phyloP scores from a whole-genome alignment of 2,113 vertebrate species.

The Gallinago paraguaiae region DNA sequence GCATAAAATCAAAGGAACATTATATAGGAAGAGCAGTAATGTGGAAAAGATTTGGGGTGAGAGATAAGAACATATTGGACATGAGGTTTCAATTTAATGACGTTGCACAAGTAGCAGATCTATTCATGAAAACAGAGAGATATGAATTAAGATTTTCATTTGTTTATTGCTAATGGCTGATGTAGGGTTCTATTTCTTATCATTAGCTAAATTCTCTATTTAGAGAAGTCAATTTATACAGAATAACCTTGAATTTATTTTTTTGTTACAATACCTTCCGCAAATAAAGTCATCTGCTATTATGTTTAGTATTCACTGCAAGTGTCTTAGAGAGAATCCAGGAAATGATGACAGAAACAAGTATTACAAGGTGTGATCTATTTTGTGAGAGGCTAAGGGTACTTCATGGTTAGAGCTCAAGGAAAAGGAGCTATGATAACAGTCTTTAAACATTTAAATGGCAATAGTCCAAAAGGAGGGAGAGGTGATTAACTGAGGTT shows the following conservation, averaged over 20 bases:
- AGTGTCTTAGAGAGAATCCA: not conserved
- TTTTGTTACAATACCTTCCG: not conserved
- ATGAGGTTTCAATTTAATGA: conserved; percentile 48
- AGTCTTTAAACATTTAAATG: conserved; percentile 25
- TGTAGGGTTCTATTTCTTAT: not conserved
- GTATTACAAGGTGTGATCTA: conserved; percentile 47
- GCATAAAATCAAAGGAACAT: conserved; percentile 56
- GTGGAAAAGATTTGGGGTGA: conserved; percentile 35
- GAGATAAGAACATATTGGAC: conserved; percentile 46
- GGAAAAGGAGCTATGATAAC: conserved; percentile 23
- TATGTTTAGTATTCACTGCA: not conserved
- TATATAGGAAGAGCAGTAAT: conserved; percentile 54
- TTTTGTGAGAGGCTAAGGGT: conserved; percentile 27
- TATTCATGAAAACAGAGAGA: not conserved
- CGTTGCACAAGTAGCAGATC: conserved; percentile 10
- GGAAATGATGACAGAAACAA: conserved; percentile 44
- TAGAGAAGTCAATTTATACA: not conserved
- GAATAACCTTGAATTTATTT: not conserved
- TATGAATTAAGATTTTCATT: conserved; percentile 5
- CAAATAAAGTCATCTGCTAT: not conserved
- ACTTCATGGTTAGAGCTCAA: not conserved
- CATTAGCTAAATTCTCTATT: not conserved
- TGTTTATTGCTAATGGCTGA: not conserved
- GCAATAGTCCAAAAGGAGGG: not conserved
- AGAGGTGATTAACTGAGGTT: conserved; percentile 6